Base-by-base conservation (phyloP, 2,888 invertebrate species). In the Danaus chrysippus region DNA sequence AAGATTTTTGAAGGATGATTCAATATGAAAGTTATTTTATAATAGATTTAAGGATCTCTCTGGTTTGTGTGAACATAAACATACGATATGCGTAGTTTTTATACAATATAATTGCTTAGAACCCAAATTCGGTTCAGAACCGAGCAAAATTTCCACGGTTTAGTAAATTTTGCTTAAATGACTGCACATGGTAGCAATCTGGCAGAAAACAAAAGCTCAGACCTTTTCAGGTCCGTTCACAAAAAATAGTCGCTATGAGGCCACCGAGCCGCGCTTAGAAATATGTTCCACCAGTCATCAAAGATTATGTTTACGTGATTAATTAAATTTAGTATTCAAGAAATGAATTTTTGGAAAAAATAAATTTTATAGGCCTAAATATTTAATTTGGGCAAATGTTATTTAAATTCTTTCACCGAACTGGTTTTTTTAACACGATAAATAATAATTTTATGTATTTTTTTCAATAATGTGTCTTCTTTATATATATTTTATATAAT, bases 201-300 rank as follows among this genome's bases (percentile, higher is more conserved):
- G 73, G 73, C 73, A 74, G 78, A 81, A 82, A 78, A 85, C 87
- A 87, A 87, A 86, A 84, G 85, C 80, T 78, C 76, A 63, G 77
- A 74, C 79, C 86, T 84, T 86, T 86, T 86, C 83, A 82, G 84
- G 79, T 80, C 79, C 75, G 73, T 75, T 75, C 77, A 87, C 83
- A 87, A 89, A 87, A 87, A 87, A 84, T 76, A 71, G 77, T 73
- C 77, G 79, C 77, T 77, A 75, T 78, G 81, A 77, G 82, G 82
- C 84, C 83, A 79, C 71, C 65, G 67, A 68, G 68, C 67, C 68
- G 70, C 66, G 76, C 72, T 74, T 72, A 76, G 74, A 72, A 73
- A 73, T 72, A 68, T 63, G 70, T 69, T 68, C 70, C 69, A 70
- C 70, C 68, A 73, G 63, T 54, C 42, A 13, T 49, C 84, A 84